A percentile compares a stretch with the other conserved stretches of the same genome.
Conservation (phyloP, 1,140 invertebrate species). For the Condylostylus longicornis region DNA sequence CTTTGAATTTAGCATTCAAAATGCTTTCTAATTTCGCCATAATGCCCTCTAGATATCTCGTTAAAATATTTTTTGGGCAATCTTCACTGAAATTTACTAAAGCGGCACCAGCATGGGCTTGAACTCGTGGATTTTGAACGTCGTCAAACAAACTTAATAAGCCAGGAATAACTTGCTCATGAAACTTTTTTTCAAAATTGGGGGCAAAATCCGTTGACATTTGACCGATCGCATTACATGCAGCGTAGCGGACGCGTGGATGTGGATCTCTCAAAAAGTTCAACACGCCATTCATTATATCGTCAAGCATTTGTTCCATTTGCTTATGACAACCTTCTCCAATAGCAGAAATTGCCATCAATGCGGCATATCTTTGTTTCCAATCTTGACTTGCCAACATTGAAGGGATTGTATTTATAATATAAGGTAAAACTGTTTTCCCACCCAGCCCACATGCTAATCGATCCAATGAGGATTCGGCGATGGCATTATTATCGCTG, state of each 20-base stretch:
- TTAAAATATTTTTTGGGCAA: conserved; percentile 88
- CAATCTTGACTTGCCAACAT: conserved; percentile 78
- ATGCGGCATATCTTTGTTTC: conserved; percentile 81
- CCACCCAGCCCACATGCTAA: conserved; percentile 91
- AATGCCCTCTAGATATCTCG: conserved; percentile 76
- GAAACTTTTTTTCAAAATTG: conserved; percentile 94
- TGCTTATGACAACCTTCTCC: conserved; percentile 97
- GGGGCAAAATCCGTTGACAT: conserved; percentile 98
- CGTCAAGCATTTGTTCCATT: conserved; percentile 84
- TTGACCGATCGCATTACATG: conserved; percentile 98
- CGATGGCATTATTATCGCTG: conserved; percentile 80
- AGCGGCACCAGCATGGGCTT: conserved; percentile 84
- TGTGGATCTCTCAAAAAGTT: conserved; percentile 70
- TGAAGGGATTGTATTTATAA: conserved; percentile 66
- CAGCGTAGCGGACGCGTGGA: conserved; percentile 56
- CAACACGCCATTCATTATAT: conserved; percentile 81
- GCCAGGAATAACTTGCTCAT: conserved; percentile 82
- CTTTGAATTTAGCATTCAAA: conserved; percentile 83
- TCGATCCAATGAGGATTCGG: conserved; percentile 90
- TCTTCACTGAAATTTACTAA: conserved; percentile 99
- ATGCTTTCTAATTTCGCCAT: conserved; percentile 85
- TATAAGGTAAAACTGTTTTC: conserved; percentile 83
- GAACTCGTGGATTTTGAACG: conserved; percentile 80
- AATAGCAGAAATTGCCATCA: conserved; percentile 96
- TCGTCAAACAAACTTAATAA: conserved; percentile 84